phyloP scores from a whole-genome alignment of 2,113 vertebrate genomes.

The Spheniscus mendiculus region DNA sequence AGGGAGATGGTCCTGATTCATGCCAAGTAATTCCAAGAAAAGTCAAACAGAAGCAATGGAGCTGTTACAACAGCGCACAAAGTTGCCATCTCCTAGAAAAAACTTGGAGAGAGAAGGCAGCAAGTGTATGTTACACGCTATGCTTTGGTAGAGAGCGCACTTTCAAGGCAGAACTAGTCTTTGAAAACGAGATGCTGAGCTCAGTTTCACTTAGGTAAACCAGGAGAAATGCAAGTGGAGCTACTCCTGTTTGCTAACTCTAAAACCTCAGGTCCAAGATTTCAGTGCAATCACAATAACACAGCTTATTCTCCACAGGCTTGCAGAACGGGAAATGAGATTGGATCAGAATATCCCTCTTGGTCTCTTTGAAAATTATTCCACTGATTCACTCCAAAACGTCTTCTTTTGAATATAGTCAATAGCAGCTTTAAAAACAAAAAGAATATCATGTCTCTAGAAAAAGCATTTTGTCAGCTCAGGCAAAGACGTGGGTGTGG shows the following conservation, averaged over 20 bases:
- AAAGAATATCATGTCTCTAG: not conserved
- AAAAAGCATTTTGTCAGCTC: not conserved
- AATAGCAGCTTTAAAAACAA: not conserved
- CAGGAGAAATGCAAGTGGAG: not conserved
- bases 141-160: not conserved
- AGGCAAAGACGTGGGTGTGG: not conserved
- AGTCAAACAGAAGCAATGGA: not conserved
- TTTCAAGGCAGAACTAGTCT: not conserved
- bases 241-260: not conserved
- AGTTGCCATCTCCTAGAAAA: not conserved
- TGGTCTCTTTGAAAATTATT: not conserved
- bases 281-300: not conserved
- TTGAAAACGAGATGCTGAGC: not conserved
- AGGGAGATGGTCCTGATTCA: not conserved
- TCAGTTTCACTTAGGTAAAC: not conserved
- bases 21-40: not conserved
- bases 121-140: rapidly evolving
- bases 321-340: not conserved
- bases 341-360: not conserved
- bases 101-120: not conserved
- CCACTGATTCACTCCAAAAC: not conserved
- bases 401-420: not conserved
- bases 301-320: rapidly evolving
- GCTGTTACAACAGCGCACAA: not conserved
- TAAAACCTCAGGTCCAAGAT: not conserved